Percentiles rank a stretch among this genome's conserved stretches.
These are phyloP conservation scores for Phymanthus crucifer DNA, from an alignment of 92 coral and sea anemone genomes.

Conservation along the genomic window DNA sequence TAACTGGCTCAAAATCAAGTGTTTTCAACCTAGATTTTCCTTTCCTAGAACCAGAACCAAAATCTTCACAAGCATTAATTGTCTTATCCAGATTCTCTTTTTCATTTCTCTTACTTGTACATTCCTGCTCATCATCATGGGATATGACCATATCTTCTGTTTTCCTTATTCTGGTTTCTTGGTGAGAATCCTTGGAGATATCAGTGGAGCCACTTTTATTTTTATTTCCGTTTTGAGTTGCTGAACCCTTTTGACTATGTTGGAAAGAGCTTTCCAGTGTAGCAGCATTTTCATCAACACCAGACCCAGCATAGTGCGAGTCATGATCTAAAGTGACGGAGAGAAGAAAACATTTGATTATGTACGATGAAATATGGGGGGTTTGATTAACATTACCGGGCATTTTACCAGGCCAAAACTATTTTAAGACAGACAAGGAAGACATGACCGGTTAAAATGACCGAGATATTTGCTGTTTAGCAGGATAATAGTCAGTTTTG, in stretches of 20 bases:
- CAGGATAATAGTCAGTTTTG: too few species aligned
- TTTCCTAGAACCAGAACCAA: background rate
- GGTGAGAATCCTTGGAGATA: background rate
- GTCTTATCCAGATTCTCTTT: background rate
- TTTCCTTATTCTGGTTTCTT: background rate
- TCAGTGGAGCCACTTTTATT: background rate
- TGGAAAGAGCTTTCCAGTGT: background rate
- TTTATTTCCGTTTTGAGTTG: background rate
- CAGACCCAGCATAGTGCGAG: background rate
- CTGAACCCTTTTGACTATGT: background rate
- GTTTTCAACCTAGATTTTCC: background rate
- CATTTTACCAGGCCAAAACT: too few species aligned
- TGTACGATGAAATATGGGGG: too few species aligned
- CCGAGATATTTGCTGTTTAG: too few species aligned
- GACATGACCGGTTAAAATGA: too few species aligned
- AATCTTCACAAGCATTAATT: background rate
- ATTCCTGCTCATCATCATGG: background rate
- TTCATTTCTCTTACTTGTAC: background rate
- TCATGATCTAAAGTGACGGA: background rate
- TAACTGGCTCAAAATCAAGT: background rate
- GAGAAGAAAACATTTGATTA: too few species aligned
- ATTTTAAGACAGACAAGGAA: too few species aligned
- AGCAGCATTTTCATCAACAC: background rate
- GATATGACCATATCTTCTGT: background rate
- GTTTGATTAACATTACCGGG: too few species aligned